Evolutionary conservation across 2,888 invertebrate genomes (phyloP).

Genomic region (Plutella xylostella): DNA sequence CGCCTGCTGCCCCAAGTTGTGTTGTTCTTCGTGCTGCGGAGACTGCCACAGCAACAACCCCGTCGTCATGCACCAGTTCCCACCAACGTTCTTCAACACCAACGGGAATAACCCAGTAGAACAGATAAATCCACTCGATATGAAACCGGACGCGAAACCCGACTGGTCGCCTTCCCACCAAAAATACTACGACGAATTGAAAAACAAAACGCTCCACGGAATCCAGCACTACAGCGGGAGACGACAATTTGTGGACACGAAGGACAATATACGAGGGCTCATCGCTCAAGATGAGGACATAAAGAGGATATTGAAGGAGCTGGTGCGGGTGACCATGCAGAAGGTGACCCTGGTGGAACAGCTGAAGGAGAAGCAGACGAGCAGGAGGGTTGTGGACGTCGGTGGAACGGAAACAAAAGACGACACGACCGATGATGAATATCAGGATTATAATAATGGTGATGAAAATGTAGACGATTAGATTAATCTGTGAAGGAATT

Average conservation of each 20-base stretch:
- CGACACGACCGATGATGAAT: too few relatives aligned
- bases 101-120: slow-evolving; percentile 15
- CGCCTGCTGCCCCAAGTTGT: slow-evolving; percentile 48
- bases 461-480: too few relatives aligned
- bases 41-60: slow-evolving; percentile 8
- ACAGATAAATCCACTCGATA: neutral
- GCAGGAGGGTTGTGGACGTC: too few relatives aligned
- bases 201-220: slow-evolving; percentile 27
- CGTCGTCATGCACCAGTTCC: neutral
- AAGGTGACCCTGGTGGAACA: slow-evolving; percentile 47
- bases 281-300: slow-evolving; percentile 53
- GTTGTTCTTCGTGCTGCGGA: slow-evolving; percentile 47
- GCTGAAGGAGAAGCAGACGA: slow-evolving; percentile 23
- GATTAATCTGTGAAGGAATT: too few relatives aligned
- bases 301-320: slow-evolving; percentile 52
- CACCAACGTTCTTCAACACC: slow-evolving; percentile 15
- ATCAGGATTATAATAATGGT: too few relatives aligned
- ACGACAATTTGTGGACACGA: slow-evolving; percentile 38
- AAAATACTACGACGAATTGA: slow-evolving; percentile 13
- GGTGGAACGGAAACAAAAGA: too few relatives aligned
- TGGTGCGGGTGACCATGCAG: slow-evolving; percentile 58
- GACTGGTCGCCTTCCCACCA: neutral
- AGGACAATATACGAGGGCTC: slow-evolving; percentile 44
- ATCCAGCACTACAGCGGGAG: slow-evolving; percentile 22
- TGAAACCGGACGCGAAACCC: neutral